phyloP scores from a whole-genome alignment of 1,140 invertebrate species.

The Caenorhabditis elegans region DNA sequence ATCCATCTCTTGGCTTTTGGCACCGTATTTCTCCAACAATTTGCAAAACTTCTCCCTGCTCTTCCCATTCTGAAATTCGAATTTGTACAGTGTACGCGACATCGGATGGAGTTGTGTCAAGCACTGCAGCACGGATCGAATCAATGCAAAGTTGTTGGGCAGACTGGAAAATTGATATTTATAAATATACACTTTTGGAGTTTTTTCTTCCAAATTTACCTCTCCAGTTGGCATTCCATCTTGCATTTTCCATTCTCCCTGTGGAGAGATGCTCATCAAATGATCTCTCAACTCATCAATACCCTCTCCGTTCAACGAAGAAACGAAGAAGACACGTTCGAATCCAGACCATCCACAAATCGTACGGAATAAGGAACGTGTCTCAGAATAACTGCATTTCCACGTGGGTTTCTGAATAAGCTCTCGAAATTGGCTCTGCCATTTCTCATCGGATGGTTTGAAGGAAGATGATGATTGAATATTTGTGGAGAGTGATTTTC shows the following conservation, averaged over 20 bases:
- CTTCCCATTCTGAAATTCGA: constrained; percentile 41
- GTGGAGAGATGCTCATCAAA: constrained; percentile 46
- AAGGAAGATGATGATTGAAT: not conserved
- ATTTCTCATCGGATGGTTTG: constrained; percentile 54
- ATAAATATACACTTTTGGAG: not conserved
- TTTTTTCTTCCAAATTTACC: constrained; percentile 8
- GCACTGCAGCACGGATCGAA: constrained; percentile 39
- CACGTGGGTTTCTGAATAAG: constrained; percentile 58
- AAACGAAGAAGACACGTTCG: constrained; percentile 44
- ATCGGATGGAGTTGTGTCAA: constrained; percentile 40
- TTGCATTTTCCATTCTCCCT: constrained; percentile 32
- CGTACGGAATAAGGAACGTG: constrained; percentile 51
- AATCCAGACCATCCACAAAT: constrained; percentile 60
- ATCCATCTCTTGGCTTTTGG: constrained; percentile 34
- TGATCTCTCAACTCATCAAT: constrained; percentile 56
- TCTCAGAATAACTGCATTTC: constrained; percentile 56
- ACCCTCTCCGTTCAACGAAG: constrained; percentile 55
- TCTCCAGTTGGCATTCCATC: constrained; percentile 13
- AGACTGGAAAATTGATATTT: not conserved
- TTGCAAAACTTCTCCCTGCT: constrained; percentile 44
- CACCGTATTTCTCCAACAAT: constrained; percentile 46
- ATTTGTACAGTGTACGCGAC: constrained; percentile 46
- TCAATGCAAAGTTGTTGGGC: constrained; percentile 43
- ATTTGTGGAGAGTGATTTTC: not conserved
- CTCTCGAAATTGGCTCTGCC: constrained; percentile 55